phyloP scores from a whole-genome alignment of 1,140 invertebrate genomes.

The Cydia strobilella region DNA sequence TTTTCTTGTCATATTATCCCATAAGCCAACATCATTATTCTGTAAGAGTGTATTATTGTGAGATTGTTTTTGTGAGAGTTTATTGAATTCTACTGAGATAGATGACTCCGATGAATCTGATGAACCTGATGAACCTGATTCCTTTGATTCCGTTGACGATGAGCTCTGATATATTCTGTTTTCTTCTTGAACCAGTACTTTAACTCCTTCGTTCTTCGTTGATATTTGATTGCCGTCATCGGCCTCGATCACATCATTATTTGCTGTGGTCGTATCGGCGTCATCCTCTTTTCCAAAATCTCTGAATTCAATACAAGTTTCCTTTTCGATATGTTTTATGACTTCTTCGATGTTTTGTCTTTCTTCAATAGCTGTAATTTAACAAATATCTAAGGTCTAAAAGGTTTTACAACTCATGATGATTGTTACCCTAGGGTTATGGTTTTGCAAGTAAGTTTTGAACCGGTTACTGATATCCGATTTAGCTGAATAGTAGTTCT shows the following conservation, averaged over 20 bases:
- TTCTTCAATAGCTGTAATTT: constrained; percentile 64
- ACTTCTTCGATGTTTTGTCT: constrained; percentile 69
- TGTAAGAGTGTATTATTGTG: neutral
- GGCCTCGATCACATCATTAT: constrained; percentile 28
- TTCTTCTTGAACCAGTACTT: neutral
- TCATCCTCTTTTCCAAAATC: constrained; percentile 44
- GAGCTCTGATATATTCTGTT: neutral
- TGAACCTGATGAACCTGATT: neutral
- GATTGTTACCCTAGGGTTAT: too few species aligned
- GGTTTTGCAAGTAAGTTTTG: too few species aligned
- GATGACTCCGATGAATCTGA: neutral
- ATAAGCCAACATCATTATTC: neutral
- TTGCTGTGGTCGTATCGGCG: constrained; percentile 35
- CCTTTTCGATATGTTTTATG: constrained; percentile 65
- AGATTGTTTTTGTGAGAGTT: neutral
- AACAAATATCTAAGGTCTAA: neutral
- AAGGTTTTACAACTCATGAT: too few species aligned
- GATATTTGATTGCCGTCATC: constrained; percentile 26
- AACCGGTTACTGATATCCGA: too few species aligned
- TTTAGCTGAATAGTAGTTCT: too few species aligned
- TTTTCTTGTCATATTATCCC: neutral
- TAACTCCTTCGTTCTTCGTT: neutral
- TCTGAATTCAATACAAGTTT: constrained; percentile 67
- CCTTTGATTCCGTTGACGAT: neutral
- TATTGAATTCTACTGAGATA: neutral